Base-by-base conservation (phyloP, 1,140 invertebrate species). In the Apis dorsata region DNA sequence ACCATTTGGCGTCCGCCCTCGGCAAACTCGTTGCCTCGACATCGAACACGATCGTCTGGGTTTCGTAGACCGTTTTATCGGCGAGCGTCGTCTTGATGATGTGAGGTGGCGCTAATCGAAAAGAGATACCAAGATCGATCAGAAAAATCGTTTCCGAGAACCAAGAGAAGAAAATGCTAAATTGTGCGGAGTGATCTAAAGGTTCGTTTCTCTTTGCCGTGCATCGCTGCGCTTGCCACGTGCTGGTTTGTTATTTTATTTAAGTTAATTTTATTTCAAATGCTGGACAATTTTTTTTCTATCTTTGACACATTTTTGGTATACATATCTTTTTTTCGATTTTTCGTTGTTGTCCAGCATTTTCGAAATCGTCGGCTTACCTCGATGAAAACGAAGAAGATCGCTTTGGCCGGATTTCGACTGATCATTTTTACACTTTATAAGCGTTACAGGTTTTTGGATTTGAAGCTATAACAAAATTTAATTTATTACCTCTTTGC, bases 1-100 rank as follows among this genome's bases (percentile, higher is more conserved):
- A 96, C 97, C 98, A 98, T 89, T 96, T 96, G 8, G 96, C 96
- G 65, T 96, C 95, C 0, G 97, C 97, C 82, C 96, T 95, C 49
- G 97, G 97, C 83, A 96, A 94, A 34, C 97, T 97, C 53, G 93
- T 94, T 11, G 96, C 97, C 85, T 95, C 95, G 0, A 98, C 95
- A 76, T 96, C 96, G 90, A 97, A 98, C 62, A 94, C 94, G 17
- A 96, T 94, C 5, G 95, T 96, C 55, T 98, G 95, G 9, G 97
- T 97, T 93, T 98, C 97, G 92, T 95, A 97, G 28, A 96, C 95
- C 81, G 96, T 95, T 70, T 95, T 94, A 93, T 98, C 96, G 88
- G 96, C 95, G 91, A 98, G 95, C 86, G 95, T 96, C 79, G 96
- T 95, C 86, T 95, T 96, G 73, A 96, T 93, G 77, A 98, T 96